These are phyloP conservation scores for Cichladusa arquata DNA, from an alignment of 2,113 vertebrate species.

Conservation along the genomic window DNA sequence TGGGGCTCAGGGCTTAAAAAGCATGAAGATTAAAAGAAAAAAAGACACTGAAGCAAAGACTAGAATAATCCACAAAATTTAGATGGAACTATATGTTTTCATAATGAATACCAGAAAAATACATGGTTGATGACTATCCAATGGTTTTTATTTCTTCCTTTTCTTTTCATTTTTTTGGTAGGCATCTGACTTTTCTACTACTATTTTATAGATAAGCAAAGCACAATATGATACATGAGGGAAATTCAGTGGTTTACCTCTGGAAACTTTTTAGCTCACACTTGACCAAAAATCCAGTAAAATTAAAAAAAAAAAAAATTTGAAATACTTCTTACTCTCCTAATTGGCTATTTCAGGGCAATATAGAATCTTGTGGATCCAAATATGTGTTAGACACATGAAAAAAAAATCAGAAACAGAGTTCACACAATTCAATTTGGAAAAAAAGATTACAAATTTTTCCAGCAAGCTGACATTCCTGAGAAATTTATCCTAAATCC, in stretches of 20 bases:
- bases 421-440: not conserved
- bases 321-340: not conserved
- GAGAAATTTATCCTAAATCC: not conserved
- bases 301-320: not conserved
- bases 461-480: not conserved
- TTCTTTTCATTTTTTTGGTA: not conserved
- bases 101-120: not conserved
- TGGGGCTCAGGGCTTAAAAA: not conserved
- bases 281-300: not conserved
- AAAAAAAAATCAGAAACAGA: not conserved
- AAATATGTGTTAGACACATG: not conserved
- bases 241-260: not conserved
- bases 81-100: not conserved
- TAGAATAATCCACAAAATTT: not conserved
- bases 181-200: not conserved
- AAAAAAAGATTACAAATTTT: not conserved
- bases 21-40: not conserved
- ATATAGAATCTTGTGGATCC: not conserved
- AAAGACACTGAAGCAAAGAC: not conserved
- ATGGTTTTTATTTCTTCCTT: not conserved
- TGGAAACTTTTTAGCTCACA: not conserved
- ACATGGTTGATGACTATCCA: not conserved
- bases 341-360: not conserved
- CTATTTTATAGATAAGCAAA: not conserved
- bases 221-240: accelerated